Evolutionary conservation across 2,888 invertebrate genomes (phyloP).

Genomic region (Brachyopa scutellaris): DNA sequence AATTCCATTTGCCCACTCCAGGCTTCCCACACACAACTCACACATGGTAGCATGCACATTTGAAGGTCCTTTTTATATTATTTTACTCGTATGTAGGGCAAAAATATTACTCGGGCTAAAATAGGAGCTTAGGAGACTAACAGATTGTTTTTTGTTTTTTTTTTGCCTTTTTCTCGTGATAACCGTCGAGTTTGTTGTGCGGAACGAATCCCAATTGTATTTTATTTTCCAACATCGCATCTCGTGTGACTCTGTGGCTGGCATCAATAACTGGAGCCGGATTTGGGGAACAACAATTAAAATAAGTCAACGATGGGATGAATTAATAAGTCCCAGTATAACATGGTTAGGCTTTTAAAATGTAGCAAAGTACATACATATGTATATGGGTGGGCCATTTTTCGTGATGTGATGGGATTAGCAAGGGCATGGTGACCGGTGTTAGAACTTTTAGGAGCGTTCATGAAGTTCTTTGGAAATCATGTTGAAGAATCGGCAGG

Average conservation of each 20-base stretch:
- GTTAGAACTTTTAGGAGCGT: too few species aligned
- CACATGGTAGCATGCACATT: conserved; percentile 3
- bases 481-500: too few species aligned
- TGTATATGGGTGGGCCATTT: too few species aligned
- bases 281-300: conserved; percentile 29
- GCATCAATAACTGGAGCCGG: conserved; percentile 24
- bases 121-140: conserved; percentile 31
- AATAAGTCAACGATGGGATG: conserved; percentile 10
- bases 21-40: not conserved
- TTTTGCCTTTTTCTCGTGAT: conserved; percentile 5
- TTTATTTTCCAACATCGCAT: conserved; percentile 8
- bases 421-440: too few species aligned
- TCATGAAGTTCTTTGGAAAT: too few species aligned
- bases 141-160: not conserved
- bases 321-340: conserved; percentile 3
- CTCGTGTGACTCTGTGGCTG: conserved; percentile 14
- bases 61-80: conserved; percentile 3
- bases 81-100: too few species aligned
- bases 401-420: too few species aligned
- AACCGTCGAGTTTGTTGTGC: conserved; percentile 33
- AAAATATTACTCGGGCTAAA: conserved; percentile 22
- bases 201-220: conserved; percentile 51
- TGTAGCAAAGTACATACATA: too few species aligned
- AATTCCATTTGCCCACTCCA: conserved; percentile 25
- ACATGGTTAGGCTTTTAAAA: conserved; percentile 11